Evolutionary conservation across 2,797 vertebrate species (phyloP), one percentile per base, ranked within the genome.

Genomic region (Crax fasciolata): DNA sequence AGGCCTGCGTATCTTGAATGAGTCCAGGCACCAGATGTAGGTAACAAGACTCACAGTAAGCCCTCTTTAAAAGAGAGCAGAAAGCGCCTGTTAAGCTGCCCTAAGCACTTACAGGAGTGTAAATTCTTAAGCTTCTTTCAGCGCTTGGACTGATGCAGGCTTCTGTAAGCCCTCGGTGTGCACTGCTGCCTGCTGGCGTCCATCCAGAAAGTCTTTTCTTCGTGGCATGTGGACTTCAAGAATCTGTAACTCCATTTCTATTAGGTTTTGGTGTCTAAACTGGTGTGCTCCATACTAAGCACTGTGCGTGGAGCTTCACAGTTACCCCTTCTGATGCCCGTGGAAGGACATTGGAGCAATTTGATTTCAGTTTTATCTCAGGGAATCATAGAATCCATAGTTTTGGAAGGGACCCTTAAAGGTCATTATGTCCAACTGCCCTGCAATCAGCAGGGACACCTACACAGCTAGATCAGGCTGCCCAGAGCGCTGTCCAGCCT

Each of bases 221-320:
- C 41, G 44, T 1, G 43, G 43, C 75, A 46, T 1, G 2, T 21
- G 72, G 27, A 35, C 44, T 61, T 84, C 14, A 72, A 14, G 25
- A 20, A n/a, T 39, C 41, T 79, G 6, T 49, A 62, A 7, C 15
- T 46, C 32, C 46, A 18, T 79, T 72, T 81, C 25, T 58, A 7
- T 65, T 79, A 46, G 3, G 27, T 89, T 73, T 84, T 87, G 9
- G n/a, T 5, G 58, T 70, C 41, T 55, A 63, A 59, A 30, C 59
- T 16, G 1, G 0, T 30, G 2, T 0, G 0, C 27, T 67, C 10
- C 11, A 3, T 49, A 21, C 9, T 12, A 7, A 61, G 46, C 28
- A 23, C 21, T 57, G 15, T 28, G 11, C 5, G 7, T 55, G 59
- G 20, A 48, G 9, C 59, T 67, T 57, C 32, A 23, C 2, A 0